Conservation (phyloP, 2,888 invertebrate genomes). For the Sinodicranocentrus sp. region DNA sequence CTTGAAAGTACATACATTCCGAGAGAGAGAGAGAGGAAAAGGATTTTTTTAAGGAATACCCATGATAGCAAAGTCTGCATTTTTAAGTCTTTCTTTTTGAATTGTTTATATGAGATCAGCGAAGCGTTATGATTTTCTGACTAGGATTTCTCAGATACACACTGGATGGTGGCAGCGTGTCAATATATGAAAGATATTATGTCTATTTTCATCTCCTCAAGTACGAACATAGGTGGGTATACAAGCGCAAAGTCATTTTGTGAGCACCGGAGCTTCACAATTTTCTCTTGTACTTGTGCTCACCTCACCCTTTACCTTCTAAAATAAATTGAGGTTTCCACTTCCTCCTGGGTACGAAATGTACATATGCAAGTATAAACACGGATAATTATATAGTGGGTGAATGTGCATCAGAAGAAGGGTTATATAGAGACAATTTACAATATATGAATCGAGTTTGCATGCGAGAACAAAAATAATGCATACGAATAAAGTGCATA, state of each 20-base stretch:
- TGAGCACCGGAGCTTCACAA: background rate
- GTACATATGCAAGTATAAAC: background rate
- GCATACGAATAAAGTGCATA: background rate
- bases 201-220: no score
- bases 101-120: slow-evolving; percentile 8
- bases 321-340: slow-evolving; percentile 34
- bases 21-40: background rate
- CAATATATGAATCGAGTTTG: no score
- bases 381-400: no score
- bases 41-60: background rate
- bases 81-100: slow-evolving; percentile 19
- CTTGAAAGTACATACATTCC: background rate
- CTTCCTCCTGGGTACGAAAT: slow-evolving; percentile 12
- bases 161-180: no score
- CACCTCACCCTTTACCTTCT: slow-evolving; percentile 12
- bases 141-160: no score
- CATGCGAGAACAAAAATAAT: no score
- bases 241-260: slow-evolving; percentile 22
- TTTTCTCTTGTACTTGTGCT: background rate
- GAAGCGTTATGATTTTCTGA: slow-evolving; percentile 13
- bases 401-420: no score
- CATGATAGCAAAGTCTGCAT: background rate
- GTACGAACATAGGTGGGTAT: background rate
- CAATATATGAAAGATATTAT: no score
- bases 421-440: no score